These are phyloP conservation scores for Myripristis jacobus DNA, from an alignment of 2,797 vertebrate species.

Conservation along the genomic window DNA sequence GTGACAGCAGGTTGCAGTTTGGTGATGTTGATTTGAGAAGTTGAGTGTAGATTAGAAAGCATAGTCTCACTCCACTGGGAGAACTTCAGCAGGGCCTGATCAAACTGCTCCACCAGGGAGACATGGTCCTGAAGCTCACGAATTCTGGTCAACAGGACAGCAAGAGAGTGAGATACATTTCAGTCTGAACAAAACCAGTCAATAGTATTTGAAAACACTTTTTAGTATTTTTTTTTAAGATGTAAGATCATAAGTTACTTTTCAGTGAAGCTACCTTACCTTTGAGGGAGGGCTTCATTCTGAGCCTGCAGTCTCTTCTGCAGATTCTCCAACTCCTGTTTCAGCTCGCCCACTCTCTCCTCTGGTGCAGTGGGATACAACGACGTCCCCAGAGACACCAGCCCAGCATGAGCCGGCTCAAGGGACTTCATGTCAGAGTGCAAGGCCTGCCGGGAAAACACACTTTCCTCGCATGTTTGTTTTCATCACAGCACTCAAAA, in stretches of 20 bases:
- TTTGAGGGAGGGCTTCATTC: conserved; percentile 85
- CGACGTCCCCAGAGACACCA: conserved; percentile 81
- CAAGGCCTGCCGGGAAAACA: conserved; percentile 80
- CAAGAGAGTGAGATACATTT: conserved; percentile 2
- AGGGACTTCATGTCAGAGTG: conserved; percentile 82
- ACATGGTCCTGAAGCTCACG: conserved; percentile 85
- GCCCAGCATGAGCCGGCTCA: conserved; percentile 74
- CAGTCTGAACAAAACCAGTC: background rate
- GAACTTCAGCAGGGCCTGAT: conserved; percentile 89
- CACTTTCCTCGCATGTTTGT: background rate
- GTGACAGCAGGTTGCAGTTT: conserved; percentile 83
- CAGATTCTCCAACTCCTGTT: conserved; percentile 83
- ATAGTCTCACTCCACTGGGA: conserved; percentile 93
- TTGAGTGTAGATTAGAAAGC: conserved; percentile 87
- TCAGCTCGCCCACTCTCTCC: conserved; percentile 80
- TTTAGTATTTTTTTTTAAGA: background rate
- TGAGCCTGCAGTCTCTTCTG: conserved; percentile 83
- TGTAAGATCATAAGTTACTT: no score
- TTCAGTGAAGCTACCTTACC: conserved; percentile 73
- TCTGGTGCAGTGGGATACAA: conserved; percentile 86
- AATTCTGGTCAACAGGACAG: conserved; percentile 77
- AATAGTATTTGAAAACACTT: background rate
- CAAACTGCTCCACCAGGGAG: conserved; percentile 86
- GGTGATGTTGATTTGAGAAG: conserved; percentile 85
- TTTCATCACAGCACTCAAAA: background rate